These are phyloP conservation scores for Lycocorax pyrrhopterus DNA, from an alignment of 2,113 vertebrate genomes.

Conservation along the genomic window DNA sequence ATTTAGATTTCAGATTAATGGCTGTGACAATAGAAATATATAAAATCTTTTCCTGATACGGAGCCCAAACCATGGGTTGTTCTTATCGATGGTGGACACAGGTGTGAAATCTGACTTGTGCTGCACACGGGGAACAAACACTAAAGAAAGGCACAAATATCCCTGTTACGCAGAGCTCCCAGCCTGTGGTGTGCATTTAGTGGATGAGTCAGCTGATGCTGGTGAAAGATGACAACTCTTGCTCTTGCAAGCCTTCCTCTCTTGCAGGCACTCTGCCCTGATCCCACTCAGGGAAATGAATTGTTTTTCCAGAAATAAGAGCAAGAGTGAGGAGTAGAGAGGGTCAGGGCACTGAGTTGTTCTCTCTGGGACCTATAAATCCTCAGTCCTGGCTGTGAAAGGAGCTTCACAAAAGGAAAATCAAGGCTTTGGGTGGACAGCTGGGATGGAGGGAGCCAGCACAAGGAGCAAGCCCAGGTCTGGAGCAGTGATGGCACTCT, in stretches of 20 bases:
- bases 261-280: not conserved
- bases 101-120: not conserved
- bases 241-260: not conserved
- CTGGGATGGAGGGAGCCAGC: not conserved
- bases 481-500: not conserved
- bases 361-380: not conserved
- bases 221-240: not conserved
- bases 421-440: not conserved
- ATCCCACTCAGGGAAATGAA: not conserved
- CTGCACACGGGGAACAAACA: not conserved
- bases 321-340: not conserved
- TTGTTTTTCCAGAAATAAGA: not conserved
- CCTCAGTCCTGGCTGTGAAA: not conserved
- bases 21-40: slow-evolving; percentile 44
- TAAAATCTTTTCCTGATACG: not conserved
- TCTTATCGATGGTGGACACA: not conserved
- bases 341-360: not conserved
- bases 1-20: slow-evolving; percentile 63
- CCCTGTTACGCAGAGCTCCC: not conserved
- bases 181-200: not conserved
- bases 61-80: not conserved
- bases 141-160: not conserved
- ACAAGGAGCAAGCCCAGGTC: not conserved
- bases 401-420: not conserved
- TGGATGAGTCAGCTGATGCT: not conserved